Percentiles rank a stretch among this genome's conserved stretches.
Evolutionary conservation across 2,797 vertebrate genomes (phyloP).

Genomic region (Tolypeutes matacus): DNA sequence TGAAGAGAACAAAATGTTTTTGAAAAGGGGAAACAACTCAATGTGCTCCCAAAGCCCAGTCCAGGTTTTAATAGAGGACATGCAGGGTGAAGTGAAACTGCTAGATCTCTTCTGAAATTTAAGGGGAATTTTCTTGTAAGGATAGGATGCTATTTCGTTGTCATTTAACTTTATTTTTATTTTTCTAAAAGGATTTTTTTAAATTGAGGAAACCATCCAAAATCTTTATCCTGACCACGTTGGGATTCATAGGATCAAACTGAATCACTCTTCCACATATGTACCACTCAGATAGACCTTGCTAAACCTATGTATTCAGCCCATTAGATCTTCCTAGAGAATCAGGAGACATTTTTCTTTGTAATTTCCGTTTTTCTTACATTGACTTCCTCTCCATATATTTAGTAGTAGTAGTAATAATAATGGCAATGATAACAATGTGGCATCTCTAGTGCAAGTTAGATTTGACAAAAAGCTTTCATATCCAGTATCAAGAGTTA

Average conservation of each 20-base stretch:
- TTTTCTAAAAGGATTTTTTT: constrained; percentile 52
- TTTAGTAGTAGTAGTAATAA: neutral
- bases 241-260: constrained; percentile 44
- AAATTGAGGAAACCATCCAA: constrained; percentile 28
- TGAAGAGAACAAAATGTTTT: constrained; percentile 74
- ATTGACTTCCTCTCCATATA: constrained; percentile 30
- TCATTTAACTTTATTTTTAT: constrained; percentile 59
- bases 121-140: constrained; percentile 7
- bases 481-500: constrained; percentile 28
- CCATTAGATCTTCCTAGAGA: neutral
- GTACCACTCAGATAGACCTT: neutral
- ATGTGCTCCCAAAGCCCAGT: constrained; percentile 60
- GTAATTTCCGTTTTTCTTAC: constrained; percentile 37
- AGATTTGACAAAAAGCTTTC: constrained; percentile 42
- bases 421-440: constrained; percentile 7
- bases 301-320: neutral
- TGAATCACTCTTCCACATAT: neutral
- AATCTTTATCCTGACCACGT: constrained; percentile 5
- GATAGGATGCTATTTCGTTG: constrained; percentile 16
- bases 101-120: constrained; percentile 26
- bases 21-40: constrained; percentile 71
- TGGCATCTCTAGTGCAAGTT: neutral
- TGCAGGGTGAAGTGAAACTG: constrained; percentile 46
- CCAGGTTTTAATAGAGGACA: constrained; percentile 51
- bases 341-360: constrained; percentile 6